phyloP scores from a whole-genome alignment of 2,113 vertebrate genomes.

The Carollia perspicillata region DNA sequence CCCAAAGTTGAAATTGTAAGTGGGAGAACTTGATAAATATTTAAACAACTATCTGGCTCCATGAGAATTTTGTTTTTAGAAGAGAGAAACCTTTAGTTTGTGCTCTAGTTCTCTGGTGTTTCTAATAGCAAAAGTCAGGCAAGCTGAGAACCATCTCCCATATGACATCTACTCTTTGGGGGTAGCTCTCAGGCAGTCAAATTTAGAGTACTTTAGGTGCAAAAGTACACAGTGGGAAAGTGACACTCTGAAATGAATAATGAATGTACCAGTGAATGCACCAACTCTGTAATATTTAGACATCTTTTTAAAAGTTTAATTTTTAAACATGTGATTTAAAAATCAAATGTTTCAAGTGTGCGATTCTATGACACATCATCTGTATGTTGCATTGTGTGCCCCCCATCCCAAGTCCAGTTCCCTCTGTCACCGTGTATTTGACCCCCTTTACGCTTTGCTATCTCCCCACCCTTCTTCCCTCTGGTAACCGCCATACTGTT shows the following conservation, averaged over 20 bases:
- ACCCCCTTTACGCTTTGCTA: not conserved
- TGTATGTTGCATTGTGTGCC: not conserved
- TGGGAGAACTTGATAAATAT: constrained; percentile 52
- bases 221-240: not conserved
- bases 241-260: not conserved
- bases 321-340: no score
- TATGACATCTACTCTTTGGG: not conserved
- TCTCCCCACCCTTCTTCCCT: not conserved
- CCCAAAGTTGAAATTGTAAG: constrained; percentile 17
- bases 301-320: not conserved
- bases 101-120: not conserved
- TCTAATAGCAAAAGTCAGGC: not conserved
- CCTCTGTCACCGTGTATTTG: not conserved
- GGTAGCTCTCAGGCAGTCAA: not conserved
- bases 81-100: not conserved
- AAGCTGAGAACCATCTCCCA: not conserved
- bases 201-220: not conserved
- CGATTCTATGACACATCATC: not conserved
- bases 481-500: not conserved
- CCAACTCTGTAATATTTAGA: not conserved
- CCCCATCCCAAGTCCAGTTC: not conserved
- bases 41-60: constrained; percentile 45
- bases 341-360: not conserved
- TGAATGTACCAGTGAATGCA: not conserved
- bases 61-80: constrained; percentile 38